A percentile compares a stretch with the other conserved stretches of the same genome.
phyloP scores from a whole-genome alignment of 2,888 invertebrate genomes.

The Eucriotettix oculatus region DNA sequence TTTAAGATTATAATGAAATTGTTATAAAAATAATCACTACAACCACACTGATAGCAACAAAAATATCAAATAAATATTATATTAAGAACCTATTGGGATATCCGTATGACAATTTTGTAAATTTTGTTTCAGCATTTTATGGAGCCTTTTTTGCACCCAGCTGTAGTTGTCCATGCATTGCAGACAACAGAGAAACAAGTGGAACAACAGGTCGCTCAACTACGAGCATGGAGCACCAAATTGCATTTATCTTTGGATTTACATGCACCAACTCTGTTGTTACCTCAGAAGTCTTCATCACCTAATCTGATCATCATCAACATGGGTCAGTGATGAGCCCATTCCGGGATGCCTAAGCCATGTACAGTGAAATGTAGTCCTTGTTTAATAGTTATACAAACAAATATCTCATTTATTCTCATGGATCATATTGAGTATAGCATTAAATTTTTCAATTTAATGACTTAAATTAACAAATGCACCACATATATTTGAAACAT shows the following conservation, averaged over 20 bases:
- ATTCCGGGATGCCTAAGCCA: too few relatives aligned
- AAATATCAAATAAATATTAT: too few relatives aligned
- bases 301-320: slow-evolving; percentile 62
- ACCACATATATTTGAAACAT: too few relatives aligned
- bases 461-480: too few relatives aligned
- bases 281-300: slow-evolving; percentile 65
- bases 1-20: too few relatives aligned
- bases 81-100: too few relatives aligned
- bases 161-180: slow-evolving; percentile 12
- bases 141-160: slow-evolving; percentile 30
- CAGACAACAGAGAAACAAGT: slow-evolving; percentile 25
- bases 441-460: too few relatives aligned
- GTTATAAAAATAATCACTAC: too few relatives aligned
- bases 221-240: slow-evolving; percentile 32
- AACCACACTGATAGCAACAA: too few relatives aligned
- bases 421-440: too few relatives aligned
- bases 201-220: slow-evolving; percentile 22
- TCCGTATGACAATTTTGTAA: neutral
- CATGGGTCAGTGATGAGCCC: slow-evolving; percentile 33
- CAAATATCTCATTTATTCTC: neutral
- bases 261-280: slow-evolving; percentile 54
- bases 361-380: too few relatives aligned
- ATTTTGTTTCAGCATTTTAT: slow-evolving; percentile 32
- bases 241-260: slow-evolving; percentile 47
- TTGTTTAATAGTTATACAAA: neutral